Evolutionary conservation across 2,797 vertebrate species (phyloP).

Genomic region (Micropoecilia bifurca): DNA sequence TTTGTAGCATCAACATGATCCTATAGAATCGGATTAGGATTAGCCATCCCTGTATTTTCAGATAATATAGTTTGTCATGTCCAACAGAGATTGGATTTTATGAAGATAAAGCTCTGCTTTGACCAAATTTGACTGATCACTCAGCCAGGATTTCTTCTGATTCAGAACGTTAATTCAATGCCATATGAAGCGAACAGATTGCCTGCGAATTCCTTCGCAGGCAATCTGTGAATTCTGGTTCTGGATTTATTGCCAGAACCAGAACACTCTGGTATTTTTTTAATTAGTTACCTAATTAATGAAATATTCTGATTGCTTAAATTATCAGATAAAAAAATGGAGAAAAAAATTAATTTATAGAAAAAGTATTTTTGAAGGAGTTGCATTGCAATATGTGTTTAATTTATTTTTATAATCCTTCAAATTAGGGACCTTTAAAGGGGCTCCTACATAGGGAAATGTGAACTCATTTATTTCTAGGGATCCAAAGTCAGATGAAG

Average conservation of each 20-base stretch:
- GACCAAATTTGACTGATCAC: neutral
- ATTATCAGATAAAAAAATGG: no score
- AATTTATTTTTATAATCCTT: neutral
- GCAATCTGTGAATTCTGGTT: no score
- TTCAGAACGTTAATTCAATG: neutral
- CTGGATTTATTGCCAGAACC: no score
- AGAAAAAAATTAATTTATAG: no score
- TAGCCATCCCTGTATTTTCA: neutral
- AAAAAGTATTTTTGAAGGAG: no score
- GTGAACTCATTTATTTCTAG: neutral
- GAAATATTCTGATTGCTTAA: no score
- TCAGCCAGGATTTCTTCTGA: neutral
- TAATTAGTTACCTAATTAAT: no score
- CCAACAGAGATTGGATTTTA: neutral
- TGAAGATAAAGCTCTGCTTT: neutral
- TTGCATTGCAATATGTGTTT: neutral
- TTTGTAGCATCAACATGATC: slow-evolving; percentile 42
- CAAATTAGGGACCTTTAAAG: neutral
- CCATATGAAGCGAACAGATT: neutral
- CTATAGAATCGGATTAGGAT: slow-evolving; percentile 12
- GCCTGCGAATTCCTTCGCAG: neutral
- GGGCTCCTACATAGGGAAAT: neutral
- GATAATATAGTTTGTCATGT: neutral
- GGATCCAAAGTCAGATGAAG: neutral
- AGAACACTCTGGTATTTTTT: no score